These are phyloP conservation scores for Cryptus armator DNA, from an alignment of 2,888 invertebrate genomes.

Conservation along the genomic window DNA sequence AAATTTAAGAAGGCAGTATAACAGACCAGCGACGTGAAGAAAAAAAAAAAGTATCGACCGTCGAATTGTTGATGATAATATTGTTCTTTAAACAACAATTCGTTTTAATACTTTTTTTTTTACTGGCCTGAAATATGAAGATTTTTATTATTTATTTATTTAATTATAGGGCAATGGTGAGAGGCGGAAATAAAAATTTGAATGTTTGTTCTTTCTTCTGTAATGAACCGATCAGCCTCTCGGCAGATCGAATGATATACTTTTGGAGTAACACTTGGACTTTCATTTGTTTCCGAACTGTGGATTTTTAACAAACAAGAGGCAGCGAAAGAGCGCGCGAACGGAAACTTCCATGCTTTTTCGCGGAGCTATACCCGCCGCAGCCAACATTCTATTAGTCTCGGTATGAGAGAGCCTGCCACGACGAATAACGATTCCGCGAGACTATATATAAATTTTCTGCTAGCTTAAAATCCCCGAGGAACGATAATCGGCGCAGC, in stretches of 20 bases:
- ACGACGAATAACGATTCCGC: conserved; percentile 39
- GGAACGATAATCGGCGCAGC: background rate
- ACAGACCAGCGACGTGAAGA: background rate
- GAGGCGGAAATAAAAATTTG: no score
- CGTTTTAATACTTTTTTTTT: no score
- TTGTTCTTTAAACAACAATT: no score
- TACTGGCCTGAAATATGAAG: no score
- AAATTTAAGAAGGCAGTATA: conserved; percentile 19
- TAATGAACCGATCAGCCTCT: no score
- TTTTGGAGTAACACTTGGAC: no score
- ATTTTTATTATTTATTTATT: no score
- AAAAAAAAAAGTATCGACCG: background rate
- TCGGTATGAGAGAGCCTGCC: conserved; percentile 7
- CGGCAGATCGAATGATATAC: no score
- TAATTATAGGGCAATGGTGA: no score
- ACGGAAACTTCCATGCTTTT: conserved; percentile 41
- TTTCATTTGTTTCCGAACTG: background rate
- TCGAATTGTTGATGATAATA: background rate
- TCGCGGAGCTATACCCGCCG: conserved; percentile 11
- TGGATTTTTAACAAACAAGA: background rate
- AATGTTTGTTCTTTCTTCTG: no score
- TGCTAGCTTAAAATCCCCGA: background rate
- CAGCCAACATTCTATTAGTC: conserved; percentile 38
- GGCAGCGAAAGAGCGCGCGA: conserved; percentile 1
- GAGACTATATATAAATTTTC: conserved; percentile 36